Percentiles rank a stretch among this genome's conserved stretches.
Evolutionary conservation across 2,113 vertebrate species (phyloP).

Genomic region (Egretta garzetta): DNA sequence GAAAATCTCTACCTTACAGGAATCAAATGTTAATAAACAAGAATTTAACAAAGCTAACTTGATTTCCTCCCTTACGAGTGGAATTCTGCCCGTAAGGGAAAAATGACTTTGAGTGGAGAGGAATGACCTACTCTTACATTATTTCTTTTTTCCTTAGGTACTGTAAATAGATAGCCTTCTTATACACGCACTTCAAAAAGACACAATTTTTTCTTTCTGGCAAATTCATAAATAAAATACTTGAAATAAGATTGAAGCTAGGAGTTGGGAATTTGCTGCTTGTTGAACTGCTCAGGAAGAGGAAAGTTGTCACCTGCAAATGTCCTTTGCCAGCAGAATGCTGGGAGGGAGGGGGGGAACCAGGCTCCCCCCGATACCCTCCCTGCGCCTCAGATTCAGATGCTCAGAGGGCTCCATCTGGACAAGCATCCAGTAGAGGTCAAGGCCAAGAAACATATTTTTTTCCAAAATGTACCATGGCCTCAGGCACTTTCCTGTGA

Average conservation of each 20-base stretch:
- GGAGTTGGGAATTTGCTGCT: not conserved
- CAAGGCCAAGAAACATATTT: not conserved
- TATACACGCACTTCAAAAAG: not conserved
- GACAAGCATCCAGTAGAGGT: not conserved
- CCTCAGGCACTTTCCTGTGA: not conserved
- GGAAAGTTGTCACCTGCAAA: not conserved
- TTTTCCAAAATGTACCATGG: not conserved
- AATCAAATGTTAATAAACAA: not conserved
- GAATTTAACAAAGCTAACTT: not conserved
- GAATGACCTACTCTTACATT: not conserved
- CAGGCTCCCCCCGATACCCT: not conserved
- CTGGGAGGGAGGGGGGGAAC: too few species aligned
- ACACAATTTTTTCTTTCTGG: not conserved
- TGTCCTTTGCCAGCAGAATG: not conserved
- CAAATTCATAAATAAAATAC: not conserved
- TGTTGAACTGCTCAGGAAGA: not conserved
- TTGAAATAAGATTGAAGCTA: not conserved
- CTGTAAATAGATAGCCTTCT: not conserved
- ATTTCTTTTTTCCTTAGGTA: not conserved
- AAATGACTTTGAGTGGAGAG: not conserved
- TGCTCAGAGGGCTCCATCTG: not conserved
- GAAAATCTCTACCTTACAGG: not conserved
- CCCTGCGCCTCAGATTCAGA: fast-evolving
- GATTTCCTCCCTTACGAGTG: not conserved
- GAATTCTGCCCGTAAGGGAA: not conserved